Conservation (phyloP, 35 echinoderm and acorn worm species). For the Diadema setosum region DNA sequence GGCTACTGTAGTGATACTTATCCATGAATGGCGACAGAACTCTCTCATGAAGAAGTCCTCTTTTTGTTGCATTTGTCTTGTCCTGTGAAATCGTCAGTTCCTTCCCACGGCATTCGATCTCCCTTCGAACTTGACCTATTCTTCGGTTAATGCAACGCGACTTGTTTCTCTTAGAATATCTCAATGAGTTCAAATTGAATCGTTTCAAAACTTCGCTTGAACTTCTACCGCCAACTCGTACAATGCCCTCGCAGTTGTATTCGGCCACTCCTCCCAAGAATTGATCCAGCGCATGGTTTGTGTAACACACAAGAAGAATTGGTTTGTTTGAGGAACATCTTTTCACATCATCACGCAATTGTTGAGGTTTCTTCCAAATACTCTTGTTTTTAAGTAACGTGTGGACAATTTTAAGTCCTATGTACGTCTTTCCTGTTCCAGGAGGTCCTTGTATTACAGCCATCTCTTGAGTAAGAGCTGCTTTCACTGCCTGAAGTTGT, state of each 20-base stretch:
- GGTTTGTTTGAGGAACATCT: constrained; percentile 24
- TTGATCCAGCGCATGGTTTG: constrained; percentile 98
- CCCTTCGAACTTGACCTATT: not conserved
- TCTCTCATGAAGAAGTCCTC: constrained; percentile 35
- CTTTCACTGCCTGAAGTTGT: constrained; percentile 63
- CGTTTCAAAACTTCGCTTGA: constrained; percentile 64
- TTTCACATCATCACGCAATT: not conserved
- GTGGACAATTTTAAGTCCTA: constrained; percentile 88
- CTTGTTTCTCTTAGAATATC: not conserved
- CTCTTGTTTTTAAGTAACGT: constrained; percentile 62
- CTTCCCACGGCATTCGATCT: not conserved
- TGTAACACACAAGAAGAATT: constrained; percentile 80
- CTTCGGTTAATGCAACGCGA: not conserved
- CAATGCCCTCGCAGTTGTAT: constrained; percentile 56
- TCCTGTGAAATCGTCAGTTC: not conserved
- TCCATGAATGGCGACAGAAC: constrained; percentile 18
- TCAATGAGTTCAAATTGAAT: constrained; percentile 60
- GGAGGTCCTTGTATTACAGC: constrained; percentile 93
- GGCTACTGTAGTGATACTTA: constrained; percentile 8
- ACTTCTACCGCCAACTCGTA: constrained; percentile 88
- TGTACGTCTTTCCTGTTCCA: constrained; percentile 96
- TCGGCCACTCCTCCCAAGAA: constrained; percentile 81
- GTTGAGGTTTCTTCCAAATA: constrained; percentile 34
- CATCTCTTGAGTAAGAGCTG: constrained; percentile 81
- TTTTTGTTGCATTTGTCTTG: not conserved